Conservation (phyloP, 1,140 invertebrate genomes). For the Oryctes rhinoceros region DNA sequence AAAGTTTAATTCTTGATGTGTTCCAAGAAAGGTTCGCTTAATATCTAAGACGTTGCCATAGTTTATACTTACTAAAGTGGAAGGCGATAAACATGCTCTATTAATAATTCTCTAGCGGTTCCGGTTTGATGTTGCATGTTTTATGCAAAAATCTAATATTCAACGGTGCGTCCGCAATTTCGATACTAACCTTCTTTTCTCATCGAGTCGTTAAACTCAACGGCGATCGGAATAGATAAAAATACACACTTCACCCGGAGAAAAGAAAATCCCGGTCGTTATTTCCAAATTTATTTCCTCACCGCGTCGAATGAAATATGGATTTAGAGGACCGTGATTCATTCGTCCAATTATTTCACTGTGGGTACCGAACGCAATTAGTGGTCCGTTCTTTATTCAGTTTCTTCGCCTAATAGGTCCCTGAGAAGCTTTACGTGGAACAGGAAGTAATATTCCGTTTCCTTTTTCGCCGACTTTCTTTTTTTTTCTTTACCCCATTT, state of each 20-base stretch:
- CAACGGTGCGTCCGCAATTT: not conserved
- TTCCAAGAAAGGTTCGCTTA: too few species aligned
- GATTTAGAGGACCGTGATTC: slow-evolving; percentile 23
- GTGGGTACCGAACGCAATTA: slow-evolving; percentile 29
- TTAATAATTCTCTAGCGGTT: too few species aligned
- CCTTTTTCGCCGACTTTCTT: slow-evolving; percentile 20
- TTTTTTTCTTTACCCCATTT: not conserved
- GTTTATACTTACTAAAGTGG: too few species aligned
- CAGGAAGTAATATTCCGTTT: slow-evolving; percentile 29
- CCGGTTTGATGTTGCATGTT: too few species aligned
- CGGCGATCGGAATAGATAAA: not conserved
- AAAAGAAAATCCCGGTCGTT: not conserved
- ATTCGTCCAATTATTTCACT: slow-evolving; percentile 31
- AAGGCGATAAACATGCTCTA: too few species aligned
- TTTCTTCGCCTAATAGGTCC: slow-evolving; percentile 14
- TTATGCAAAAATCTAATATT: too few species aligned
- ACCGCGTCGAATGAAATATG: slow-evolving; percentile 8
- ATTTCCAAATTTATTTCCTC: slow-evolving; percentile 37
- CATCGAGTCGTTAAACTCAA: not conserved
- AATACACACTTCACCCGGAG: not conserved
- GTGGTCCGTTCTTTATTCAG: slow-evolving; percentile 25
- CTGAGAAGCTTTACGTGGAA: slow-evolving; percentile 21
- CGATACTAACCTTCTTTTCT: not conserved
- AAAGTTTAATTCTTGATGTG: too few species aligned
- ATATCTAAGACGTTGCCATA: too few species aligned